Evolutionary conservation across 2,797 vertebrate genomes (phyloP).

Genomic region (Halcyon badia): DNA sequence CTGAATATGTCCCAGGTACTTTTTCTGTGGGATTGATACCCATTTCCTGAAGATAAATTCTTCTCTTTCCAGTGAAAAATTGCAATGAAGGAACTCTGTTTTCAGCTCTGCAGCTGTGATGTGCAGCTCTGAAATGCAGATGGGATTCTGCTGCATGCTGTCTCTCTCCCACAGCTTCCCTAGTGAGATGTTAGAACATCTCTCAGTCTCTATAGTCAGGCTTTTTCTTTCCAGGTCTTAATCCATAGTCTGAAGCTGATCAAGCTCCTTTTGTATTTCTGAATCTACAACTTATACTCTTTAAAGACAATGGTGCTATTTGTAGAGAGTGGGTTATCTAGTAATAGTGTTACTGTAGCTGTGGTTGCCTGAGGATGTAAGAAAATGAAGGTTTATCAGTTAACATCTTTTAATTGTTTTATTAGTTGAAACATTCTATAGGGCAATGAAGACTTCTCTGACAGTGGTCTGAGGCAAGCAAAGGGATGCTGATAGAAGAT

Average conservation of each 20-base stretch:
- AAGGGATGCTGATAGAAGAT: not conserved
- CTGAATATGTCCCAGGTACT: not conserved
- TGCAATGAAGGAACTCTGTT: not conserved
- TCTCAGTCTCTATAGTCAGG: not conserved
- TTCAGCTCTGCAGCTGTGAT: not conserved
- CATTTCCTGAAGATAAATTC: not conserved
- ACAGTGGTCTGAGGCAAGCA: not conserved
- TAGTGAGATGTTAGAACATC: not conserved
- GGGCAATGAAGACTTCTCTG: not conserved
- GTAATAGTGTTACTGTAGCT: not conserved
- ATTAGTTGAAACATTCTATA: not conserved
- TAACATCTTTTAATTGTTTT: not conserved
- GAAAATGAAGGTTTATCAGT: not conserved
- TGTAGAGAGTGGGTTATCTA: not conserved
- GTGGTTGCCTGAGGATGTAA: not conserved
- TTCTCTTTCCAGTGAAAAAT: not conserved
- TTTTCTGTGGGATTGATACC: not conserved
- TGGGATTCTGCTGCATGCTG: not conserved
- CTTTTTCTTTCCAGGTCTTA: not conserved
- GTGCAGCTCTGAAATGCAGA: not conserved
- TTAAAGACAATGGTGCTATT: not conserved
- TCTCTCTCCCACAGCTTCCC: not conserved
- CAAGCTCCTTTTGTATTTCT: not conserved
- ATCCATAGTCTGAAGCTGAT: not conserved
- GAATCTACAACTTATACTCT: not conserved